Conservation (phyloP, 2,113 vertebrate species). For the Tympanuchus pallidicinctus region DNA sequence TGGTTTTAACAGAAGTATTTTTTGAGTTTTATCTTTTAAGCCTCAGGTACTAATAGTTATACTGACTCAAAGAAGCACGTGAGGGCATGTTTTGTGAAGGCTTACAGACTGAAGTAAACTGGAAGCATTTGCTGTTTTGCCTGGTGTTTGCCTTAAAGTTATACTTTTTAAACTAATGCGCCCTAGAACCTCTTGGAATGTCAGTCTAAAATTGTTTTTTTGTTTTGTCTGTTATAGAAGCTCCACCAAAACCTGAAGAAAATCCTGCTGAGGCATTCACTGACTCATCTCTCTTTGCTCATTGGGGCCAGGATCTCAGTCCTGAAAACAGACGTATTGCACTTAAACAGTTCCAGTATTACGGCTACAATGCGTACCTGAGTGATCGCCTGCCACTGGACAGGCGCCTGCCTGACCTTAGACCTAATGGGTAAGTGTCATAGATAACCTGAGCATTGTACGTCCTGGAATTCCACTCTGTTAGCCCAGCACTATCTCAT, state of each 20-base stretch:
- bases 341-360: constrained; percentile 97
- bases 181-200: not conserved
- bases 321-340: constrained; percentile 88
- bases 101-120: not conserved
- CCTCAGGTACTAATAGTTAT: not conserved
- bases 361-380: constrained; percentile 97
- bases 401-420: constrained; percentile 90
- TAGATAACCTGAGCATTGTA: rapidly evolving
- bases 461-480: not conserved
- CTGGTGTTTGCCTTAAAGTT: not conserved
- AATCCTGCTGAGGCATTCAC: constrained; percentile 85
- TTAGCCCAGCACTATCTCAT: not conserved
- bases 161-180: rapidly evolving
- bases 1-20: not conserved
- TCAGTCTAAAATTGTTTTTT: not conserved
- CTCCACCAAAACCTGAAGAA: constrained; percentile 87
- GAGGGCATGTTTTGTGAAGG: not conserved
- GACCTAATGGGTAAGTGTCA: constrained; percentile 90
- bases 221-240: constrained; percentile 77
- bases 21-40: not conserved
- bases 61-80: rapidly evolving
- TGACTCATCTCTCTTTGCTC: constrained; percentile 93
- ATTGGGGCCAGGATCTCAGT: constrained; percentile 95
- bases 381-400: constrained; percentile 93
- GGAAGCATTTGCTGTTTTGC: not conserved